phyloP scores from a whole-genome alignment of 2,113 vertebrate genomes.

The Andinoacara biseriatus region DNA sequence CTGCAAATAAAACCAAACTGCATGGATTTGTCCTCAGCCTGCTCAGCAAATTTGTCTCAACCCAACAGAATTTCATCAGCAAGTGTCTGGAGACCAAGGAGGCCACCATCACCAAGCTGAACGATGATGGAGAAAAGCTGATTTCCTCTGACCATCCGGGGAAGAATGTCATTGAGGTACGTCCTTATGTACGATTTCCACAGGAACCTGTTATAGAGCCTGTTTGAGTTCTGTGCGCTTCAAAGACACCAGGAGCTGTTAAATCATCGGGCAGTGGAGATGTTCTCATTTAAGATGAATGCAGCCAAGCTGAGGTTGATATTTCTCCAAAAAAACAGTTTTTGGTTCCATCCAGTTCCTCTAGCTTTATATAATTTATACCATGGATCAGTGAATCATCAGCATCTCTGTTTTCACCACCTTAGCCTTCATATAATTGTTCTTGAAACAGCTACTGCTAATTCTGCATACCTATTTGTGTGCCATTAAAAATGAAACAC shows the following conservation, averaged over 20 bases:
- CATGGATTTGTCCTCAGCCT: not conserved
- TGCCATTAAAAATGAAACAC: not conserved
- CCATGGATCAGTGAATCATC: no score
- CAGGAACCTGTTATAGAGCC: not conserved
- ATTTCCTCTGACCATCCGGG: constrained; percentile 86
- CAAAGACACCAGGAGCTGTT: not conserved
- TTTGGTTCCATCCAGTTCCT: not conserved
- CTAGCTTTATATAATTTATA: no score
- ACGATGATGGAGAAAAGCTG: constrained; percentile 88
- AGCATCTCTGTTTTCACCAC: no score
- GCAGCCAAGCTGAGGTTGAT: not conserved
- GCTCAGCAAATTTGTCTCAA: not conserved
- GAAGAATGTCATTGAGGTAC: constrained; percentile 92
- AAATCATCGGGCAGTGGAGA: not conserved
- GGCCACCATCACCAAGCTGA: constrained; percentile 88
- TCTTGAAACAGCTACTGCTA: no score
- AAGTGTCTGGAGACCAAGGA: constrained; percentile 95
- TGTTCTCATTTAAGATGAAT: no score
- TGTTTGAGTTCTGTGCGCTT: not conserved
- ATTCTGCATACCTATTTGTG: not conserved
- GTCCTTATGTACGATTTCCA: not conserved
- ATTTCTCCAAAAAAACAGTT: not conserved
- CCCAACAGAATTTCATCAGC: constrained; percentile 90
- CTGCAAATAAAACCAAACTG: not conserved
- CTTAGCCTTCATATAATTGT: no score